Evolutionary conservation across 1,140 invertebrate genomes (phyloP), one percentile per base, ranked within the genome.

Genomic region (Cydia amplana): DNA sequence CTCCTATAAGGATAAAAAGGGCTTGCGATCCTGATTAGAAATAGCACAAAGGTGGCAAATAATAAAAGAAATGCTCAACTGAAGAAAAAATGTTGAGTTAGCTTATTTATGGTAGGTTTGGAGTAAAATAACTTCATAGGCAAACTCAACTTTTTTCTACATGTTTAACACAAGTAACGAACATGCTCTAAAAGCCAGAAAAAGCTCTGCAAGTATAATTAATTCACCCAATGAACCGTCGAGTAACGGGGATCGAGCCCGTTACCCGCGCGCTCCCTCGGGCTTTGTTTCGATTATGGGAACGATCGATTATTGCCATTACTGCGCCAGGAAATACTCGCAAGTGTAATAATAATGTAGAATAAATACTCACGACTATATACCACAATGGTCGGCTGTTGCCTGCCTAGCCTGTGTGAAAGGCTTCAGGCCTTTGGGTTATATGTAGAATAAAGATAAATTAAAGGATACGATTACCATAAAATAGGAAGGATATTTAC

Each of bases 171-270:
- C 10, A 3, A 60, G 20, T 60, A 60, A 23, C 9, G 55, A 60
- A 60, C 20, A 60, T 60, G 55, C 10, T 60, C 55, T 60, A 36
- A 67, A 67, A 67, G 25, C n/a, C n/a, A 36, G 65, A 70, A 36
- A 36, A 36, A 70, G 16, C 16, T 70, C 64, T 70, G 65, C 65
- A 70, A 70, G 65, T 40, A 70, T 70, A 70, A 70, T 70, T 70
- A 70, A 70, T 70, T 70, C n/a, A 36, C 65, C 65, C 65, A 70
- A 70, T 70, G 65, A 70, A 70, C 65, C 65, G 65, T 70, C 65
- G 65, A 43, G 65, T 70, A 70, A 70, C 65, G 65, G 64, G 32
- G 10, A n/a, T n/a, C 18, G 32, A 70, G 32, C 65, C 65, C 65
- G 65, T 70, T 70, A 70, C 32, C 55, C 55, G 55, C 55, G 55